phyloP scores from a whole-genome alignment of 2,888 invertebrate genomes.

The Eupithecia inturbata region DNA sequence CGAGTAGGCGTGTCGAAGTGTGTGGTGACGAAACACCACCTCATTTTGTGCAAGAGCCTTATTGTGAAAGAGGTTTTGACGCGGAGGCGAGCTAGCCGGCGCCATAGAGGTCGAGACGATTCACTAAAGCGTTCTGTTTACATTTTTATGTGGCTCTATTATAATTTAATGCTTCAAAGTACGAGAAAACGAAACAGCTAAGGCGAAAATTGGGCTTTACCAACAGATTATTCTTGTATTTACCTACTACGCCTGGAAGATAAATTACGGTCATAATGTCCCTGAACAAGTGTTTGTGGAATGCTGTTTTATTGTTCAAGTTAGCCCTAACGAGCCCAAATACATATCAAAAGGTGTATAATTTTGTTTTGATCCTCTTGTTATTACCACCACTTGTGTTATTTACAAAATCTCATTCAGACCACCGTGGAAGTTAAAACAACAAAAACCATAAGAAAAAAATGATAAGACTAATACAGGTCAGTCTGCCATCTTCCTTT shows the following conservation, averaged over 20 bases:
- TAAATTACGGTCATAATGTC: constrained; percentile 26
- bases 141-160: constrained; percentile 43
- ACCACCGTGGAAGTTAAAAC: constrained; percentile 37
- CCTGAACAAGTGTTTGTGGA: constrained; percentile 35
- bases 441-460: constrained; percentile 32
- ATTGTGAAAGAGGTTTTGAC: constrained; percentile 79
- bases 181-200: constrained; percentile 13
- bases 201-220: constrained; percentile 11
- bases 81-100: constrained; percentile 64
- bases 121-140: constrained; percentile 48
- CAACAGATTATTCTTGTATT: constrained; percentile 4
- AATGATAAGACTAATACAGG: constrained; percentile 28
- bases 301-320: constrained; percentile 34
- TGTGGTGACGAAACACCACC: constrained; percentile 75
- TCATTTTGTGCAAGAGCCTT: constrained; percentile 73
- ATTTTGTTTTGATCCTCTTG: constrained; percentile 12
- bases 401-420: constrained; percentile 24
- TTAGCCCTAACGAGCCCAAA: constrained; percentile 28
- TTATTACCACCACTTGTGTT: constrained; percentile 11
- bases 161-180: constrained; percentile 33
- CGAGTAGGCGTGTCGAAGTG: constrained; percentile 72
- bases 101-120: constrained; percentile 61
- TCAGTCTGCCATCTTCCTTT: constrained; percentile 27
- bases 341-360: constrained; percentile 22
- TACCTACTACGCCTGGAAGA: constrained; percentile 13